Percentiles rank a stretch among this genome's conserved stretches.
phyloP scores from a whole-genome alignment of 2,113 vertebrate genomes.

The Colinus virginianus region DNA sequence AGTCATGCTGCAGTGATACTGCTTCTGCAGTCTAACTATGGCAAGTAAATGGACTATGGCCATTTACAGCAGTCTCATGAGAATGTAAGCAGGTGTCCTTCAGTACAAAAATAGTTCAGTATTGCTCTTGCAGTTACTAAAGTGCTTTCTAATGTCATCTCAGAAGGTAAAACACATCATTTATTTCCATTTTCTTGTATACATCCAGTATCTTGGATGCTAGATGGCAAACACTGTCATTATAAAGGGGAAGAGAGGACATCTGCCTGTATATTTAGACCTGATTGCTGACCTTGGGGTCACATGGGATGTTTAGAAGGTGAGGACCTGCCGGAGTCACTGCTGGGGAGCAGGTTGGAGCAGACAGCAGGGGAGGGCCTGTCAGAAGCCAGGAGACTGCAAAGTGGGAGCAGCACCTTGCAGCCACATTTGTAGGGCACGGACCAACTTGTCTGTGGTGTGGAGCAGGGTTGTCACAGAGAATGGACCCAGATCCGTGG shows the following conservation, averaged over 20 bases:
- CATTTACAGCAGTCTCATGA: background rate
- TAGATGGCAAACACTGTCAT: background rate
- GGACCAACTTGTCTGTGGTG: background rate
- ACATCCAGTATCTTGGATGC: background rate
- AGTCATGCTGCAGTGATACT: background rate
- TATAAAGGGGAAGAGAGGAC: background rate
- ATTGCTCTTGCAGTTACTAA: background rate
- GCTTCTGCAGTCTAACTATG: background rate
- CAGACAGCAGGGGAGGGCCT: background rate
- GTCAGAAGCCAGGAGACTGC: background rate
- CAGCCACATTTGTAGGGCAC: rapidly evolving
- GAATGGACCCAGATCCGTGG: background rate
- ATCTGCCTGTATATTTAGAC: background rate
- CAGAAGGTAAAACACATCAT: rapidly evolving
- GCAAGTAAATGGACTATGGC: background rate
- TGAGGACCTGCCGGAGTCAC: background rate
- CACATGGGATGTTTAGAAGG: background rate
- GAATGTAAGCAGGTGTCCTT: background rate
- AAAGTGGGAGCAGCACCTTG: background rate
- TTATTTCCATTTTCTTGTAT: background rate
- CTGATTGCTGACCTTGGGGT: background rate
- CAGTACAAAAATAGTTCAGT: background rate
- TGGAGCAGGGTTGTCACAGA: background rate
- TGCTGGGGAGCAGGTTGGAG: background rate
- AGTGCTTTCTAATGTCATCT: background rate